Base-by-base conservation (phyloP, 2,888 invertebrate species). In the Xestia ashworthii region DNA sequence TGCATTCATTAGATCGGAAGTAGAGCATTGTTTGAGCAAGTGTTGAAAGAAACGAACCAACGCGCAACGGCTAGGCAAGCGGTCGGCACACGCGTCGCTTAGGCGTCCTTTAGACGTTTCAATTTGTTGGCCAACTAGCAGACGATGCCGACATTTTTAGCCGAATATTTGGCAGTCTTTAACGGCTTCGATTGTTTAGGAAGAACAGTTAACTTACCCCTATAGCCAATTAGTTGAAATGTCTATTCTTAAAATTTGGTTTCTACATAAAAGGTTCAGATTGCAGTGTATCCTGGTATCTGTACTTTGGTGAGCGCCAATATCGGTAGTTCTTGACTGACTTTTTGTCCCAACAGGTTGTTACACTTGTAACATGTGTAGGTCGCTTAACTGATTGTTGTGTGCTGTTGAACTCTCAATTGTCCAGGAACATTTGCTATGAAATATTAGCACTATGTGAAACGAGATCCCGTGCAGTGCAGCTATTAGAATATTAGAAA, bases 1-100 rank as follows among this genome's bases (percentile, higher is more conserved):
- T 92, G 90, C 89, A 82, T 91, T 89, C 89, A 91, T 91, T 89
- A 89, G 86, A 92, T 92, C 92, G 91, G 91, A 93, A 93, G 92
- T 92, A 83, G 88, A 89, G 91, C 90, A 94, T 95, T 95, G 95
- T 95, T 95, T 93, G 89, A 93, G 91, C 93, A 93, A 93, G 94
- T 95, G 95, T 93, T 93, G 94, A 95, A 90, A 92, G 95, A 94
- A 94, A 93, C 87, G 88, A 86, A 77, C 87, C 93, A 91, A 84
- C 78, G 79, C 44, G 73, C 80, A 85, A 85, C 80, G 82, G 75
- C 83, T 86, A 86, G 77, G 81, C 85, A 74, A 75, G 78, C 79
- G 74, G 76, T 72, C 83, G 75, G 82, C 78, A 81, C 88, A 85
- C 82, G 82, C 77, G 77, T 74, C 69, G 72, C 84, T 14, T 70